Base-by-base conservation (phyloP, 2,113 vertebrate genomes). In the Fregata magnificens region DNA sequence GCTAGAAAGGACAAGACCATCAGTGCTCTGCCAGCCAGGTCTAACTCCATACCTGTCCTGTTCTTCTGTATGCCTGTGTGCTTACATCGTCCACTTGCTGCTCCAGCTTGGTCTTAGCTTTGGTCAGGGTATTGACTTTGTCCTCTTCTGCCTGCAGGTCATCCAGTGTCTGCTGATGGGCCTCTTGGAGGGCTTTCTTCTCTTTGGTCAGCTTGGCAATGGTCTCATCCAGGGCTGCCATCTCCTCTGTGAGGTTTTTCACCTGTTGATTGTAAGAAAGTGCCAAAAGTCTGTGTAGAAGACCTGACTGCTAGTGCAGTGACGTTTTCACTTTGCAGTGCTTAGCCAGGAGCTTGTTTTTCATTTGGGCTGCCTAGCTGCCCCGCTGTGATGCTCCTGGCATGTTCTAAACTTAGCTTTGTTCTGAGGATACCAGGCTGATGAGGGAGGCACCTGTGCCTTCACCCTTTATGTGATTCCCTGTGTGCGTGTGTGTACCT, bases 141-240 rank as follows among this genome's bases (percentile, higher is more conserved):
- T 63, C 66, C 81, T 98, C 94, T 55, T 98, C 98, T 78, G 91
- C 97, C 95, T 98, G 98, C 32, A 98, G 83, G 91, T 98, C 98
- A 92, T 98, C 98, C 89, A 98, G 88, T n/a, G 98, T 98, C 93
- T 98, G 98, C 97, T 52, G 63, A 66, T 66, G 63, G 98, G 98
- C 97, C 90, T 98, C 98, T 40, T 98, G 98, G 72, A 98, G 98
- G 73, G 97, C 97, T 67, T 98, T 98, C 97, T 98, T 98, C 80
- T 98, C 98, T 52, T 98, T 97, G 20, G 98, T 98, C 95, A 99
- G 97, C 89, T 99, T 99, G 45, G 96, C 98, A 1, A 99, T 99
- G 16, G 65, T 98, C 76, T 99, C 99, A n/a, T n/a, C n/a, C 42
- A 42, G 42, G 42, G 42, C 42, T 42, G 42, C 42, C 42, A 42